A percentile compares a stretch with the other conserved stretches of the same genome.
Conservation (phyloP, 2,888 invertebrate species). For the Sinelater perroti region DNA sequence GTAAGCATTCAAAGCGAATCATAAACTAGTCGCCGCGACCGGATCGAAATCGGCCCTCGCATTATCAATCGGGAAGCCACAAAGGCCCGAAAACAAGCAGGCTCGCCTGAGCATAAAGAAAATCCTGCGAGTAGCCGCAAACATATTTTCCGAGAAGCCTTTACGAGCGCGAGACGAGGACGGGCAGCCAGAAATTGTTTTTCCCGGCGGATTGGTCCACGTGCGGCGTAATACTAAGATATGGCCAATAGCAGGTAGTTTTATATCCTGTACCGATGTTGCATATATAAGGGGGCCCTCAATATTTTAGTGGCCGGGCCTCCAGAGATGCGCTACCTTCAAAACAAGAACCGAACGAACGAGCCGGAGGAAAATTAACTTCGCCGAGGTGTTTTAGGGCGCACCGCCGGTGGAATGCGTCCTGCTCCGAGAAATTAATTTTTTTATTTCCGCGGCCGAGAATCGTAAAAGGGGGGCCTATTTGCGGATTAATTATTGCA, state of each 20-base stretch:
- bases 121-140: conserved; percentile 40
- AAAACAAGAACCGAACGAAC: conserved; percentile 37
- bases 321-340: conserved; percentile 34
- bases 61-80: conserved; percentile 9
- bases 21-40: conserved; percentile 1
- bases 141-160: conserved; percentile 40
- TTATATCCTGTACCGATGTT: conserved; percentile 63
- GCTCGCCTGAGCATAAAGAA: conserved; percentile 31
- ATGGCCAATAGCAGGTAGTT: conserved; percentile 63
- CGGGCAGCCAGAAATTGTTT: conserved; percentile 57
- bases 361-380: conserved; percentile 34
- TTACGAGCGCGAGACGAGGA: conserved; percentile 35
- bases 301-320: conserved; percentile 60
- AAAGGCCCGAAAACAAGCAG: conserved; percentile 19
- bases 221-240: conserved; percentile 61
- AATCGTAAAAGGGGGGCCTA: no score
- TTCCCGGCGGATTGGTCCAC: conserved; percentile 57
- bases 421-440: not conserved
- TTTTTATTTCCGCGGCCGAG: no score
- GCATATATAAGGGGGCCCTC: conserved; percentile 61
- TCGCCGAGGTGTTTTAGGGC: conserved; percentile 18
- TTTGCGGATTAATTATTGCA: no score
- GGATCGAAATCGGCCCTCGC: conserved; percentile 1
- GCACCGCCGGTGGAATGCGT: not conserved
- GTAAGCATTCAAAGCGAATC: not conserved